Conservation (phyloP, 2,888 invertebrate species). For the Gerris lacustris region DNA sequence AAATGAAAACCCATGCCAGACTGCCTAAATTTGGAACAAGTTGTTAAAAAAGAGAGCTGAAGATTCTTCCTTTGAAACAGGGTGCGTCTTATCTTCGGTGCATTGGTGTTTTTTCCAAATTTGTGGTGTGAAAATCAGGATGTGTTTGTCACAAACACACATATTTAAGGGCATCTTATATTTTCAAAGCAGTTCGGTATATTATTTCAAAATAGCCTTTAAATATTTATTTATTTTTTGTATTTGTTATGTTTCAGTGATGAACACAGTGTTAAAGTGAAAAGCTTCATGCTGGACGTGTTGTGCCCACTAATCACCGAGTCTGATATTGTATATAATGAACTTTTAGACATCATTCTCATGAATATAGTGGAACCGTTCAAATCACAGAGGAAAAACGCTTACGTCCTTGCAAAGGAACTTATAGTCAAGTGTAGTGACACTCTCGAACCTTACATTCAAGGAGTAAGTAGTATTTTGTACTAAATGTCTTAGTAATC, state of each 20-base stretch:
- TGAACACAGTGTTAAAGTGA: conserved; percentile 90
- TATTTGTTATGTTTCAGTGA: conserved; percentile 48
- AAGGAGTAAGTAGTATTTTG: conserved; percentile 53
- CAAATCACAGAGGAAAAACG: conserved; percentile 78
- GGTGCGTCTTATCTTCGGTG: no score
- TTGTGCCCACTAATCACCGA: conserved; percentile 88
- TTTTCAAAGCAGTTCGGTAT: no score
- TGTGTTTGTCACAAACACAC: no score
- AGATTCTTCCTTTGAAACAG: no score
- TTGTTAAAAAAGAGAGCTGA: no score
- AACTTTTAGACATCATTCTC: conserved; percentile 83
- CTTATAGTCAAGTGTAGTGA: conserved; percentile 81
- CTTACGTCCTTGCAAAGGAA: conserved; percentile 82
- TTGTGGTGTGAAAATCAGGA: no score
- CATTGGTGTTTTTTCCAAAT: no score
- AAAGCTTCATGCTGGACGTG: conserved; percentile 92
- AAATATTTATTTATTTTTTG: not conserved
- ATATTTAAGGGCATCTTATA: no score
- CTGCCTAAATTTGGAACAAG: no score
- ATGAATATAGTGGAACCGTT: conserved; percentile 88
- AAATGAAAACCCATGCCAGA: no score
- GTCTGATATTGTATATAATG: conserved; percentile 88
- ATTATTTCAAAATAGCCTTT: no score
- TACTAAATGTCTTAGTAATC: not conserved
- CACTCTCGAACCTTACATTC: conserved; percentile 86